Evolutionary conservation across 2,888 invertebrate species (phyloP).

Genomic region (Hyposoter didymator): DNA sequence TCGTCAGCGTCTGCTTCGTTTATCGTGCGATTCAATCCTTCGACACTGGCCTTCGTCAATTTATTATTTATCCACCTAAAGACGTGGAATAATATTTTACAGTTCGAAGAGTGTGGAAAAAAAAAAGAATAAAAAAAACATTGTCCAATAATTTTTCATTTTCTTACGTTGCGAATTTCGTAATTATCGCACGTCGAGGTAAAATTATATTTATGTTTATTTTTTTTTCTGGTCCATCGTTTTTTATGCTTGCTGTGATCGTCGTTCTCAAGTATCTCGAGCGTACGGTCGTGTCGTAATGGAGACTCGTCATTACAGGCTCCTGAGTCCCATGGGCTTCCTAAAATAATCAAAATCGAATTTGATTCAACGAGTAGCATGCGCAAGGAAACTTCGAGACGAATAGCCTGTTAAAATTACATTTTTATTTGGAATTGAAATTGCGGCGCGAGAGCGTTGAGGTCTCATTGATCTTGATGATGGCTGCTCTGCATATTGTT

Average conservation of each 20-base stretch:
- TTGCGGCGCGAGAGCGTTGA: too few species aligned
- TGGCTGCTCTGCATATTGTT: neutral
- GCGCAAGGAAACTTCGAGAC: neutral
- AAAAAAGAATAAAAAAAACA: neutral
- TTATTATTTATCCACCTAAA: conserved; percentile 21
- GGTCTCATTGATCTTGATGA: too few species aligned
- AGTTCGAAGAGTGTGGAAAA: neutral
- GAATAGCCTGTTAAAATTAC: conserved; percentile 13
- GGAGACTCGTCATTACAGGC: conserved; percentile 45
- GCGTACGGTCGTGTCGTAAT: conserved; percentile 45
- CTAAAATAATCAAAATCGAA: neutral
- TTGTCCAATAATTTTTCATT: neutral
- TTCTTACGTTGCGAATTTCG: conserved; percentile 41
- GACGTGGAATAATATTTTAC: neutral
- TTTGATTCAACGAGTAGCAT: neutral
- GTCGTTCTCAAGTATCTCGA: conserved; percentile 55
- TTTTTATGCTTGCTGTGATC: conserved; percentile 31
- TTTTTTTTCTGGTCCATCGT: conserved; percentile 3
- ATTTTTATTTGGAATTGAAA: neutral
- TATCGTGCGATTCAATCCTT: conserved; percentile 18
- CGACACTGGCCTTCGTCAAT: conserved; percentile 12
- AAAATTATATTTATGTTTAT: conserved; percentile 52
- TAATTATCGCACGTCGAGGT: conserved; percentile 43
- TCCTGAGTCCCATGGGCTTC: neutral
- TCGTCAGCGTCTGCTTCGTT: neutral